Base-by-base conservation (phyloP, 2,113 vertebrate genomes). In the Anarrhichthys ocellatus region DNA sequence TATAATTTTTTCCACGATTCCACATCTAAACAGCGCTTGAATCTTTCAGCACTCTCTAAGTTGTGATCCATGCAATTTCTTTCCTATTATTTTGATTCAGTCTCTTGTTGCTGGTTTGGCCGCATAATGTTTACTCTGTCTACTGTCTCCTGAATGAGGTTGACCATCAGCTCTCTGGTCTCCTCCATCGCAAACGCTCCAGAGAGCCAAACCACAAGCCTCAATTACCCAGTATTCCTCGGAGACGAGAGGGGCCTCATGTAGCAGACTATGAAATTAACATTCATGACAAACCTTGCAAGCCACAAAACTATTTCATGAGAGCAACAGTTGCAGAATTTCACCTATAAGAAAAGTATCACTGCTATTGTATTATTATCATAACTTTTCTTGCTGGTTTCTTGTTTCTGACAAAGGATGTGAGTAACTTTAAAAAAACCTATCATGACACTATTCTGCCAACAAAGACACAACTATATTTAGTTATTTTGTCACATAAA, bases 171-270 rank as follows among this genome's bases (percentile, higher is more conserved):
- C 73, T 85, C 78, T 48, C 74, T 20, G 58, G 61, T 72, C 22
- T 73, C 42, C 46, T 44, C 48, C 78, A 62, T 48, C 1, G 10
- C 32, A 70, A 71, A 29, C 0, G 17, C 66, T 78, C 22, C 72
- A 24, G 64, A 46, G 46, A 7, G 81, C 87, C 85, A 92, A 88
- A 89, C 92, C 90, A 56, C 90, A 88, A 79, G 80, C 90, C 81
- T 71, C 85, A 87, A 73, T 90, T 90, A 83, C 90, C 86, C 89
- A 89, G 87, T 75, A 91, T 92, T 92, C 87, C 59, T 87, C 32
- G 32, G 69, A 63, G 80, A 83, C 50, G 76, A 85, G 82, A 84
- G 82, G 74, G 73, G 73, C 85, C 74, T 91, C 50, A 24, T 76
- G 78, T 58, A 73, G 80, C 73, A 72, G 52, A 82, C 67, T 78